phyloP scores from a whole-genome alignment of 2,113 vertebrate genomes.

The Holacanthus passer region DNA sequence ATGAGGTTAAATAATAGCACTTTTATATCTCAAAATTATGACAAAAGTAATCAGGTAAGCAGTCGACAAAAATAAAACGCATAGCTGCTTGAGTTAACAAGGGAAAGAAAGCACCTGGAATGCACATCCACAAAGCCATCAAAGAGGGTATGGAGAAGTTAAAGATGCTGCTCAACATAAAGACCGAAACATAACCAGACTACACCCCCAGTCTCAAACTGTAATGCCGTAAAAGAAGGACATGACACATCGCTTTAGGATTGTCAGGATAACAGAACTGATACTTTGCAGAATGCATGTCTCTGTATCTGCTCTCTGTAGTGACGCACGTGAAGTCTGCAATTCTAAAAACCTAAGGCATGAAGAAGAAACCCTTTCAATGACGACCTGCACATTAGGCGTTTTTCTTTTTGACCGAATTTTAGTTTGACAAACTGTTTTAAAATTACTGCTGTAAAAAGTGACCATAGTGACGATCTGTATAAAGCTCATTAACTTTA shows the following conservation, averaged over 20 bases:
- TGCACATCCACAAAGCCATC: constrained; percentile 95
- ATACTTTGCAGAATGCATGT: constrained; percentile 37
- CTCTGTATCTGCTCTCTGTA: constrained; percentile 35
- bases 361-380: constrained; percentile 62
- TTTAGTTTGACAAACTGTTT: not conserved
- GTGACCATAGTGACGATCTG: constrained; percentile 77
- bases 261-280: constrained; percentile 73
- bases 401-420: constrained; percentile 17
- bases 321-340: constrained; percentile 9
- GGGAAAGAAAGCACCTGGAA: constrained; percentile 95
- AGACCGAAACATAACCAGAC: constrained; percentile 55
- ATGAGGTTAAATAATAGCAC: constrained; percentile 93
- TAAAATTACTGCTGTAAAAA: constrained; percentile 68
- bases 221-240: constrained; percentile 36
- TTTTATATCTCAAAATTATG: constrained; percentile 87
- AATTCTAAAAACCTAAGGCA: constrained; percentile 61
- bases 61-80: constrained; percentile 45
- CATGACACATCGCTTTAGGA: constrained; percentile 48
- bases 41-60: constrained; percentile 76
- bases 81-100: constrained; percentile 75
- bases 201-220: constrained; percentile 5
- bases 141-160: constrained; percentile 51
- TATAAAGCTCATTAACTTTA: constrained; percentile 34
- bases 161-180: constrained; percentile 61
- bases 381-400: constrained; percentile 47